A percentile compares a stretch with the other conserved stretches of the same genome.
Conservation (phyloP, 2,797 vertebrate genomes). For the Catharus ustulatus region DNA sequence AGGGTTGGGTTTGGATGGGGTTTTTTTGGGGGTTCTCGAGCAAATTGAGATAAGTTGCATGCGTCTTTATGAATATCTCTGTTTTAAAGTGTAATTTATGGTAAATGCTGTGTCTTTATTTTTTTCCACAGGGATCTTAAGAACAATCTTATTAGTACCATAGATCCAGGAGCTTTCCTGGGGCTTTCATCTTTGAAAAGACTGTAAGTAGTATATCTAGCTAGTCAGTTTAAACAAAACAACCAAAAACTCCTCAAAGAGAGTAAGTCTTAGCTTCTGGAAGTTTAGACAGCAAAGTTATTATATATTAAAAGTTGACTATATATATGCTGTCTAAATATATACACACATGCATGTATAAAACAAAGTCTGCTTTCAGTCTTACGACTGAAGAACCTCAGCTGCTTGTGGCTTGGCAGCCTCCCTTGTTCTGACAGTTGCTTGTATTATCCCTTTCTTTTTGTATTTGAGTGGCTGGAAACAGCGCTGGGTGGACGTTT, state of each 20-base stretch:
- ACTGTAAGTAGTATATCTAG: slow-evolving; percentile 86
- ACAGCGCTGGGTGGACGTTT: not conserved
- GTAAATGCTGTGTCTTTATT: not conserved
- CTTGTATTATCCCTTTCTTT: not conserved
- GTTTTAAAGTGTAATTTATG: not conserved
- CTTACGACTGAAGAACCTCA: not conserved
- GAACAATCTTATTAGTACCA: slow-evolving; percentile 92
- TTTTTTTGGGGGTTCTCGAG: not conserved
- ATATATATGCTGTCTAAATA: not conserved
- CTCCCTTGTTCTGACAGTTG: not conserved
- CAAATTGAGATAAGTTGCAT: not conserved
- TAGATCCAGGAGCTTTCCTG: slow-evolving; percentile 93
- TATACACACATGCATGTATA: not conserved
- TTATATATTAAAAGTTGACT: not conserved
- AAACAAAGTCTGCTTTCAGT: not conserved
- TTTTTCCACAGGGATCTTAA: slow-evolving; percentile 87
- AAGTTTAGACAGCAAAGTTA: not conserved
- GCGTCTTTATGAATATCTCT: not conserved
- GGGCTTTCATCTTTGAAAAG: slow-evolving; percentile 90
- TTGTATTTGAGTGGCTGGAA: not conserved
- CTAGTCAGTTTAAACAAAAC: not conserved
- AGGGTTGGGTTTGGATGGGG: not conserved
- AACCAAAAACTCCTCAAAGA: not conserved
- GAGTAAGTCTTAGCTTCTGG: not conserved
- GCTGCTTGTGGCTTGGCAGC: not conserved